phyloP scores from a whole-genome alignment of 2,888 invertebrate species.

The Xiphydria camelus region DNA sequence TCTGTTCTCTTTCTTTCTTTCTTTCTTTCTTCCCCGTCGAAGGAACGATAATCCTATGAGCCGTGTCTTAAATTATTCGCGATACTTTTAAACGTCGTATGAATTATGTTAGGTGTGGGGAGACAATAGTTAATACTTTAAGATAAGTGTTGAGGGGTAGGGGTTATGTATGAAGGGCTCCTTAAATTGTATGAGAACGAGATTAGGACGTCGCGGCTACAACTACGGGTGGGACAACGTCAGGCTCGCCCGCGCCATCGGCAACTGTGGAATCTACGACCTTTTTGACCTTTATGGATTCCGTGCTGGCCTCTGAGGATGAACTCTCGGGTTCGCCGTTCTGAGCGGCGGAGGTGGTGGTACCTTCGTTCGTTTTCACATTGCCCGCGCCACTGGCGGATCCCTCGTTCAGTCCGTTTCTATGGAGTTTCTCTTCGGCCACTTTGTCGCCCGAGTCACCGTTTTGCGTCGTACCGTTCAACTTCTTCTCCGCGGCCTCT shows the following conservation, averaged over 20 bases:
- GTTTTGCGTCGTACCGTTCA: constrained; percentile 41
- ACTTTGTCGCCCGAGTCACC: constrained; percentile 31
- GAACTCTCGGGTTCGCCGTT: constrained; percentile 44
- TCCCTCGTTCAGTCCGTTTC: constrained; percentile 47
- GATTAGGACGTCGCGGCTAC: constrained; percentile 56
- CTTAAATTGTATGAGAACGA: constrained; percentile 41
- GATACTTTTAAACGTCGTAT: constrained; percentile 48
- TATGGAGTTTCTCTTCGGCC: constrained; percentile 40
- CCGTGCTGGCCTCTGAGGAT: constrained; percentile 34
- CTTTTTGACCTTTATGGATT: constrained; percentile 51
- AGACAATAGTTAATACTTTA: constrained; percentile 44
- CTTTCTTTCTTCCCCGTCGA: constrained; percentile 31
- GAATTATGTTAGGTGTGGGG: constrained; percentile 37
- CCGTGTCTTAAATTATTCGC: constrained; percentile 48
- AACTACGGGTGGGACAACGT: constrained; percentile 50
- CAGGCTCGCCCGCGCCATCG: constrained; percentile 51
- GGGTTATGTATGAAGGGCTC: constrained; percentile 48
- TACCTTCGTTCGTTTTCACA: constrained; percentile 29
- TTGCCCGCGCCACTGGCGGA: constrained; percentile 33
- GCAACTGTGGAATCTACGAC: constrained; percentile 48
- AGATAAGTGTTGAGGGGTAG: constrained; percentile 50
- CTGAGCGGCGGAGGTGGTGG: constrained; percentile 33
- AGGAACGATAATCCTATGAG: constrained; percentile 48
- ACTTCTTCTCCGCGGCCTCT: constrained; percentile 32
- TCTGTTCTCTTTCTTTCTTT: constrained; percentile 5